Evolutionary conservation across 2,888 invertebrate species (phyloP), one percentile per base, ranked within the genome.

Genomic region (Allacma fusca): DNA sequence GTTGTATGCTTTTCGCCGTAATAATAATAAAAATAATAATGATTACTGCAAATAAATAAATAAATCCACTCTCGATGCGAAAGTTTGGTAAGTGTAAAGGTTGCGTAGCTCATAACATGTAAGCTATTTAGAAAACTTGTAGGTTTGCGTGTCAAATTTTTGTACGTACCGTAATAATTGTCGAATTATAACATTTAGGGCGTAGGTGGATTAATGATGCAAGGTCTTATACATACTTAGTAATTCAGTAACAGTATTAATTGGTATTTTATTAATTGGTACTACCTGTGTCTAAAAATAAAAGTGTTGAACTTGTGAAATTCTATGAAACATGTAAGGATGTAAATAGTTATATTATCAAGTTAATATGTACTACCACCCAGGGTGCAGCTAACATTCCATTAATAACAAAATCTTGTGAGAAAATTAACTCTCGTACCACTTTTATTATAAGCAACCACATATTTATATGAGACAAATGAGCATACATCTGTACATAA

Each of bases 101-200:
- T 50, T 50, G 50, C 50, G 50, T 50, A 50, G 50, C 50, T 50
- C 4, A 34, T 9, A 50, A 50, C 16, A 50, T 50, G n/a, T 50
- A 50, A 50, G 50, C 50, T 62, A 62, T 62, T 24, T 62, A 62
- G 62, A 62, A 23, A 34, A 2, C 7, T 23, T n/a, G 62, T 62
- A 62, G 62, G 26, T 62, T 62, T 62, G 62, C 26, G 21, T 78
- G 68, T n/a, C 74, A 29, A 59, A 77, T 70, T 69, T 50, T 75
- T 72, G 21, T 44, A 64, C 34, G 62, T 62, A 50, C 50, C 50
- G 50, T 50, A 62, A 62, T 62, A 62, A 62, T 57, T 34, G 34
- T 34, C 34, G 34, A 34, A 9, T 34, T 34, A 34, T 34, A 34
- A 5, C 5, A 16, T 50, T 50, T 13, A 50, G n/a, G 50, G 16